Percentiles rank a stretch among this genome's conserved stretches.
phyloP scores from a whole-genome alignment of 2,888 invertebrate genomes.

The Ochropleura plecta region DNA sequence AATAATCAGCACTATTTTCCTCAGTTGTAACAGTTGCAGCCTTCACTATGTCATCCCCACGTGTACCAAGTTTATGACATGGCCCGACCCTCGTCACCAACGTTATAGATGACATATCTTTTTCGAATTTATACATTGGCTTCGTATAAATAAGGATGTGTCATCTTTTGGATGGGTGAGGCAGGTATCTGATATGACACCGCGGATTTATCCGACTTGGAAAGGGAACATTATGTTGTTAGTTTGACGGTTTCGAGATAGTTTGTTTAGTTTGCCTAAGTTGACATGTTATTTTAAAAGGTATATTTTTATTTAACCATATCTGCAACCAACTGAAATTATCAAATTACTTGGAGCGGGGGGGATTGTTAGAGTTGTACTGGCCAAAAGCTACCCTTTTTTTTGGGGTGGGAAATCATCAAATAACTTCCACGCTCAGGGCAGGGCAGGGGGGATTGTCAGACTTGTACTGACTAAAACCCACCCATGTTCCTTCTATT shows the following conservation, averaged over 20 bases:
- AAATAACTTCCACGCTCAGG: too few relatives aligned
- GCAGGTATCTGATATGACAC: constrained; percentile 62
- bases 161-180: constrained; percentile 68
- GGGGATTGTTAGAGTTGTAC: too few relatives aligned
- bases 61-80: constrained; percentile 77
- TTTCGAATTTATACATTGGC: constrained; percentile 66
- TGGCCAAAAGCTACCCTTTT: too few relatives aligned
- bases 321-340: too few relatives aligned
- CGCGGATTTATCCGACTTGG: constrained; percentile 59
- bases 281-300: background rate
- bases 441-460: too few relatives aligned
- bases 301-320: too few relatives aligned
- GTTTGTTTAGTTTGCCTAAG: constrained; percentile 2
- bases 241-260: constrained; percentile 12
- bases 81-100: constrained; percentile 81
- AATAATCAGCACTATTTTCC: constrained; percentile 46
- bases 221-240: constrained; percentile 26
- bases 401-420: too few relatives aligned
- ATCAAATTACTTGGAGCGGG: too few relatives aligned
- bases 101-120: constrained; percentile 73
- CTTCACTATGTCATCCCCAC: constrained; percentile 68
- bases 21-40: constrained; percentile 41
- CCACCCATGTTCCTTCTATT: too few relatives aligned
- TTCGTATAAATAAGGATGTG: constrained; percentile 57
- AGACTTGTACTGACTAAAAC: too few relatives aligned